Conservation (phyloP, 2,113 vertebrate species). For the Erythrolamprus reginae region DNA sequence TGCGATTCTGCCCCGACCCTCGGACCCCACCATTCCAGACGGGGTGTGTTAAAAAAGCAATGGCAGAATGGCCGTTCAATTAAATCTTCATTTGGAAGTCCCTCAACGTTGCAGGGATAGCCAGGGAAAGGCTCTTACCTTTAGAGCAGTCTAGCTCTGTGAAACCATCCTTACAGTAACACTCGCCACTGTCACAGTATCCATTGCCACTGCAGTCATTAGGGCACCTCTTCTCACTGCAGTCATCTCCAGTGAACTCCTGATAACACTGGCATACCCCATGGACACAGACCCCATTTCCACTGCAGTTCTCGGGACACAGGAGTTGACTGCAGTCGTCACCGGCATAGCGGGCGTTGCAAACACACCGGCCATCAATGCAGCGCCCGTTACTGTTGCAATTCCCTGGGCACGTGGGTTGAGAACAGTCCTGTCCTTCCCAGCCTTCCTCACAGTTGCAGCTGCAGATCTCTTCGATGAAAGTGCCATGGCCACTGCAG, state of each 20-base stretch:
- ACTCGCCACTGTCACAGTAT: conserved; percentile 79
- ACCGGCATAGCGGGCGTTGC: conserved; percentile 70
- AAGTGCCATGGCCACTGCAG: conserved; percentile 76
- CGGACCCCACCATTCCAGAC: neutral
- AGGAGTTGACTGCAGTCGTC: conserved; percentile 70
- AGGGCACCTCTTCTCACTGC: conserved; percentile 74
- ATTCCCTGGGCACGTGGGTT: conserved; percentile 72
- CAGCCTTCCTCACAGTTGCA: conserved; percentile 80
- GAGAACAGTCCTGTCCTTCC: conserved; percentile 77
- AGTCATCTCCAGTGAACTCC: conserved; percentile 73
- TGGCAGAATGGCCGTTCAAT: neutral
- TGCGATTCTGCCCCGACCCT: neutral
- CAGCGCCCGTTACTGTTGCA: conserved; percentile 79
- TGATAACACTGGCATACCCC: conserved; percentile 75
- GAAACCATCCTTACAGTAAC: conserved; percentile 81
- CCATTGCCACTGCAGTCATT: conserved; percentile 76
- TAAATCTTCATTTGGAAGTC: neutral
- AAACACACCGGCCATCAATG: conserved; percentile 71
- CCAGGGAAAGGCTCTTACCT: conserved; percentile 62
- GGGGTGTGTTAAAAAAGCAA: neutral
- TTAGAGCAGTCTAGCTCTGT: conserved; percentile 77
- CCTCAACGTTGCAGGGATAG: neutral
- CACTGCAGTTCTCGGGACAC: conserved; percentile 78
- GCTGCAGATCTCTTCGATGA: conserved; percentile 65
- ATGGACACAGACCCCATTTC: conserved; percentile 74